Conservation (phyloP, 2,113 vertebrate genomes). For the Albula goreensis region DNA sequence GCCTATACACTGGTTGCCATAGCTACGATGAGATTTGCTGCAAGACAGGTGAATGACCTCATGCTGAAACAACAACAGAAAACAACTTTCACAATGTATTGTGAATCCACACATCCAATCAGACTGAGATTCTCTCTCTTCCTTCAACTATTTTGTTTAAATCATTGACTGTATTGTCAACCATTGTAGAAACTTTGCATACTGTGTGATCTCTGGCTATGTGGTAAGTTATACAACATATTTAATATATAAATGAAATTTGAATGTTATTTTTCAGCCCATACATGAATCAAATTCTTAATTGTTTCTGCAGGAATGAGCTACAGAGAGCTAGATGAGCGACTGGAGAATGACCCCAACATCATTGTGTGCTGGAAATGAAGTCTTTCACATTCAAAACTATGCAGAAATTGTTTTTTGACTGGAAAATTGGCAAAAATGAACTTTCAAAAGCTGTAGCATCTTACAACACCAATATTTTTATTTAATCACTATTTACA, state of each 20-base stretch:
- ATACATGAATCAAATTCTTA: not conserved
- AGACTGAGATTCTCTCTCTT: not conserved
- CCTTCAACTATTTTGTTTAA: not conserved
- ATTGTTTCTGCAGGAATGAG: constrained; percentile 80
- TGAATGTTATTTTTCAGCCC: not conserved
- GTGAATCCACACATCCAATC: not conserved
- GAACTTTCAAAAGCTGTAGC: not conserved
- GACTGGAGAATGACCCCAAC: constrained; percentile 93
- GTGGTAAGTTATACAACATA: not conserved
- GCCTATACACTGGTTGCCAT: constrained; percentile 91
- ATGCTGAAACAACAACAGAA: not conserved
- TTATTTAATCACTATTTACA: not conserved
- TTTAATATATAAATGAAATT: not conserved
- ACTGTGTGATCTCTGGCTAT: not conserved
- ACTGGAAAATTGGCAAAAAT: not conserved
- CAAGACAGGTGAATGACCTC: constrained; percentile 80
- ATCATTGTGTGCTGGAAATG: constrained; percentile 90
- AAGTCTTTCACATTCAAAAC: constrained; percentile 35
- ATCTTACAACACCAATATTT: not conserved
- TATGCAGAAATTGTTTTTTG: too few species aligned
- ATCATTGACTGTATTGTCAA: not conserved
- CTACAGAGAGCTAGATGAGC: constrained; percentile 93
- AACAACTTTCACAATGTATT: too few species aligned
- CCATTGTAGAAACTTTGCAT: too few species aligned
- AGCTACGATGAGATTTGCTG: constrained; percentile 99